Evolutionary conservation across 37 sponge, comb jelly and placozoan genomes (phyloP), one percentile per base, ranked within the genome.

Genomic region (Theonella swinhoei): DNA sequence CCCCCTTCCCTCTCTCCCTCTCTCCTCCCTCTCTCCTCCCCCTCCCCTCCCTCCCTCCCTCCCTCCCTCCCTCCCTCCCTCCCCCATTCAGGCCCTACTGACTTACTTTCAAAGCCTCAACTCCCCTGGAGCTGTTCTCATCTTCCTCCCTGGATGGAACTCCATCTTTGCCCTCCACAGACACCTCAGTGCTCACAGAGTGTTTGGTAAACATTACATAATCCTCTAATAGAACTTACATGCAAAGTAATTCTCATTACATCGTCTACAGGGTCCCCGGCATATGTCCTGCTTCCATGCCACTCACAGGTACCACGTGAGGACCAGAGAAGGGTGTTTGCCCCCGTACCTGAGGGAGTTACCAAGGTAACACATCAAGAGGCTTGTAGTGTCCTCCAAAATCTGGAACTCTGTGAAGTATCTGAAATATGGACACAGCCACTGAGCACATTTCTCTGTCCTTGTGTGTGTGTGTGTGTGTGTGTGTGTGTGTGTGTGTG

Each of bases 111-210:
- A 59, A 26, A 79, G 80, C 5, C 71, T 87, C 42, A 39, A 77
- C 7, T 70, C 60, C 29, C 75, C 79, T 14, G 95, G 95, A 38
- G 74, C 88, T 25, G 86, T 90, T 62, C 91, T 94, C 14, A 84
- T 94, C 63, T 94, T 94, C 67, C 78, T 94, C 5, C 95, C 95
- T 25, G 95, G 90, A 0, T 94, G 94, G 94, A 94, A 89, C 61
- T 42, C 79, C 59, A 94, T 94, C 59, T 94, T 88, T 66, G 78
- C 95, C 34, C 82, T 94, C 19, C 80, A 74, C 34, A 68, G 76
- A 14, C 83, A 86, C 58, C 85, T 91, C 39, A 73, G 71, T 17
- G 68, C 47, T 1, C 84, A 91, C 76, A 83, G 84, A 38, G 64
- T 87, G 23, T 87, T 83, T 75, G 92, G 91, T 90, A 59, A 62